Evolutionary conservation across 2,797 vertebrate genomes (phyloP).

Genomic region (Tangara arthus): DNA sequence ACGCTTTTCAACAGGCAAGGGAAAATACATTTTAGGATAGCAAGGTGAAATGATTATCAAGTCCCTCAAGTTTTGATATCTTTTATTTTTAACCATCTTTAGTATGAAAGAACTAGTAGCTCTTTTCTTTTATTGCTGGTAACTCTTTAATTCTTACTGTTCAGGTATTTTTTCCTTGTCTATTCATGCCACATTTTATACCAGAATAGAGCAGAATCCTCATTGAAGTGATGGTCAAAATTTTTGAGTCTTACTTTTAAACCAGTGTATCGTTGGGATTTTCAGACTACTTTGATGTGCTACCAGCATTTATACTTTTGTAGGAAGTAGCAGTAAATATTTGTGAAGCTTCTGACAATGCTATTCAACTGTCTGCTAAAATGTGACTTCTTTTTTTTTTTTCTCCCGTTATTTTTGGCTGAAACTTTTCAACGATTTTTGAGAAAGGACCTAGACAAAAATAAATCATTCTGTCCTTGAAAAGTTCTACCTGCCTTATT

Average conservation of each 20-base stretch:
- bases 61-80: background rate
- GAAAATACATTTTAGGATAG: background rate
- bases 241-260: background rate
- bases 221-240: background rate
- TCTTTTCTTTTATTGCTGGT: background rate
- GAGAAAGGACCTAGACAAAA: constrained; percentile 4
- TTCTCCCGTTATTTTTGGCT: background rate
- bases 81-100: background rate
- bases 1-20: background rate
- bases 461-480: constrained; percentile 24
- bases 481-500: background rate
- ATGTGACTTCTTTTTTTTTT: background rate
- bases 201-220: background rate
- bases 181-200: background rate
- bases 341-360: background rate
- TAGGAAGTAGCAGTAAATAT: background rate
- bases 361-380: background rate
- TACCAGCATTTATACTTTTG: background rate
- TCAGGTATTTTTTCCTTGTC: background rate
- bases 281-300: background rate
- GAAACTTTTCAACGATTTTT: background rate
- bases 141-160: background rate
- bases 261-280: background rate
- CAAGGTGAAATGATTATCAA: background rate
- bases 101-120: background rate